phyloP scores from a whole-genome alignment of 2,113 vertebrate species.

The Numida meleagris region DNA sequence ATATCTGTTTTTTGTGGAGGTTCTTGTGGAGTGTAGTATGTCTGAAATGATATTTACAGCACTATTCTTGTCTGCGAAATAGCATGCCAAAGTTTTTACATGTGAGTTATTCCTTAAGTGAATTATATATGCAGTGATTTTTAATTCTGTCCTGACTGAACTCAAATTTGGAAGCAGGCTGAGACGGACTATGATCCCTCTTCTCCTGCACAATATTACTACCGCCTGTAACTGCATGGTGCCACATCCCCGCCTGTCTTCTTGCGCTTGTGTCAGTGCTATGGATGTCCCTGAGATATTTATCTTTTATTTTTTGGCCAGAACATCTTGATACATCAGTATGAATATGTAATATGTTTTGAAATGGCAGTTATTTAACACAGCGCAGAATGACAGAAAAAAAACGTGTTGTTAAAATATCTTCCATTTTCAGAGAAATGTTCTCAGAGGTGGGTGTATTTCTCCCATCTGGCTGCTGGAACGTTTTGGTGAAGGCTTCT shows the following conservation, averaged over 20 bases:
- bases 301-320: background rate
- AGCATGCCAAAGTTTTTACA: background rate
- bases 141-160: too few relatives aligned
- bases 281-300: background rate
- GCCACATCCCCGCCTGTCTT: background rate
- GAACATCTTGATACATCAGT: background rate
- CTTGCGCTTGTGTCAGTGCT: accelerated
- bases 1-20: background rate
- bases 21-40: background rate
- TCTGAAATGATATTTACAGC: background rate
- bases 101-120: background rate
- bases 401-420: background rate
- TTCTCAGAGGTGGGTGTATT: background rate
- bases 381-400: background rate
- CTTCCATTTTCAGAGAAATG: background rate
- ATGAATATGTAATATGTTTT: background rate
- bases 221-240: accelerated
- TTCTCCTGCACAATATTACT: background rate
- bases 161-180: too few relatives aligned
- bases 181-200: too few relatives aligned
- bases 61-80: background rate
- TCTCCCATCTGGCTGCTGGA: background rate
- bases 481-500: background rate
- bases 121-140: background rate
- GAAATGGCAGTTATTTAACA: background rate